These are phyloP conservation scores for Enteromius fasciolatus DNA, from an alignment of 2,797 vertebrate species.

Conservation along the genomic window DNA sequence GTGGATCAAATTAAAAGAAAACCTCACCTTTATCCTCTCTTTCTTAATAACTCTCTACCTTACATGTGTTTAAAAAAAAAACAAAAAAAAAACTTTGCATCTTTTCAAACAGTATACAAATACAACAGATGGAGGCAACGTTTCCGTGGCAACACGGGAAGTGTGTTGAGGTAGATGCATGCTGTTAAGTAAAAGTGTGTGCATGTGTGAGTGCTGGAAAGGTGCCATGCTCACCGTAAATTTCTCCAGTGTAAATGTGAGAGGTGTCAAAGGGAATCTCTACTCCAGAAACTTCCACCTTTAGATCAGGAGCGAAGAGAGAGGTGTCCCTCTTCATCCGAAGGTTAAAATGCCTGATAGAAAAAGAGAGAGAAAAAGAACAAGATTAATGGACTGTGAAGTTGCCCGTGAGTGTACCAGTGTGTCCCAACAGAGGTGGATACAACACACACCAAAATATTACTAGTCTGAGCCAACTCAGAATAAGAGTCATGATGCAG, in stretches of 20 bases:
- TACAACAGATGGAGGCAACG: neutral
- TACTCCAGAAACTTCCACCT: constrained; percentile 86
- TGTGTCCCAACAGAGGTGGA: neutral
- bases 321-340: constrained; percentile 90
- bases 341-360: constrained; percentile 88
- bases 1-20: constrained; percentile 8
- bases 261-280: constrained; percentile 87
- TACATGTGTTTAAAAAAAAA: neutral
- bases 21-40: neutral
- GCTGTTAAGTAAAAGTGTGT: constrained; percentile 1
- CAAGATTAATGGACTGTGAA: constrained; percentile 20
- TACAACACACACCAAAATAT: neutral
- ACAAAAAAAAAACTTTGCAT: neutral
- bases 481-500: neutral
- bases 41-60: neutral
- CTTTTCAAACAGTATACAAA: constrained; percentile 11
- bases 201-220: neutral
- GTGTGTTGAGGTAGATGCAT: constrained; percentile 2
- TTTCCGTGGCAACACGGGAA: constrained; percentile 13
- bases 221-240: constrained; percentile 85
- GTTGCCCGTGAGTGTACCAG: neutral
- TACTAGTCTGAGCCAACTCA: neutral
- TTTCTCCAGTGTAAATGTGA: constrained; percentile 95
- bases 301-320: constrained; percentile 89
- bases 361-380: constrained; percentile 33